Conservation (phyloP, 2,113 vertebrate species). For the Lophius piscatorius region DNA sequence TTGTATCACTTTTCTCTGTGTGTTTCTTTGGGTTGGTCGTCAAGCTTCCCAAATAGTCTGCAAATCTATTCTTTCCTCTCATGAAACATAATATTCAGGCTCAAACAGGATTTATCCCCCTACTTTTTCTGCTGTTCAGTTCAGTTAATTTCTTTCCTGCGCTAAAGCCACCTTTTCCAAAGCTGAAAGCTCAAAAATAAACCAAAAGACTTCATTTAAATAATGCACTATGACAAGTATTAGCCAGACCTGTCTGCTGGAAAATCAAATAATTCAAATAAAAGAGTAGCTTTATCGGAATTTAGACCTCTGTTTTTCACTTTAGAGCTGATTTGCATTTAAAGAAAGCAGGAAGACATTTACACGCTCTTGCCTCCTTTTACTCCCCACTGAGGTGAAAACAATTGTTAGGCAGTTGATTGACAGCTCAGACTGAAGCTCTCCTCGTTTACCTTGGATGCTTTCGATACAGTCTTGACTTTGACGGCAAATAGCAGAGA, state of each 20-base stretch:
- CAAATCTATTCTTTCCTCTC: no score
- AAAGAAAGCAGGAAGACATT: conserved; percentile 25
- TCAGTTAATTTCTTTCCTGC: no score
- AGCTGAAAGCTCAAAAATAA: not conserved
- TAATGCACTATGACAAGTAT: conserved; percentile 7
- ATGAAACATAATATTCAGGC: no score
- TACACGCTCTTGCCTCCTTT: not conserved
- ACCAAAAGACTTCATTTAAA: conserved; percentile 9
- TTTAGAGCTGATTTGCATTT: conserved; percentile 37
- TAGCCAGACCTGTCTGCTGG: not conserved
- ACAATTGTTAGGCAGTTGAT: conserved; percentile 21
- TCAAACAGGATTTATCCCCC: no score
- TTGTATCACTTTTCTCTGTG: conserved; percentile 30
- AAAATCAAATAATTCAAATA: conserved; percentile 18
- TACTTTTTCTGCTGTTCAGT: no score
- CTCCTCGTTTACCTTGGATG: conserved; percentile 22
- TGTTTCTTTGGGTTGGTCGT: conserved; percentile 8
- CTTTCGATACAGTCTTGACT: conserved; percentile 2
- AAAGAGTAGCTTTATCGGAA: conserved; percentile 40
- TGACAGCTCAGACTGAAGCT: conserved; percentile 45
- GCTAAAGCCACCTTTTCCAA: not conserved
- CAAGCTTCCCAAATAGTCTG: no score
- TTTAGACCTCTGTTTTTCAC: conserved; percentile 44
- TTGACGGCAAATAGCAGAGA: conserved; percentile 13
- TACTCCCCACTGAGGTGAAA: conserved; percentile 22